Evolutionary conservation across 2,797 vertebrate species (phyloP).

Genomic region (Gymnothorax reevesii): DNA sequence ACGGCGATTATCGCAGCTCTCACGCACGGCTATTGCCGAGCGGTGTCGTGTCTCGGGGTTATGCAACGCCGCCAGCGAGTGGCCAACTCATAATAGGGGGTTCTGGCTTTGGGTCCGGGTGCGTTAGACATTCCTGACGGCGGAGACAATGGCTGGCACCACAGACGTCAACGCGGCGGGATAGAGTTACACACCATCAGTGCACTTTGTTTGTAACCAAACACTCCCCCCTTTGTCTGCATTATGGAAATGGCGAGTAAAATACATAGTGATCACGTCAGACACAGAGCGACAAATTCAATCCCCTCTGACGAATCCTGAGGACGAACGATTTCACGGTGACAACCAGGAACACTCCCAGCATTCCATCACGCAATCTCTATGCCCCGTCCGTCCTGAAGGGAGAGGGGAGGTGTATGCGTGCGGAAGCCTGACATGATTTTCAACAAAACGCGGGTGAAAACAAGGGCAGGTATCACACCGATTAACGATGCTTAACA

Average conservation of each 20-base stretch:
- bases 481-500: background rate
- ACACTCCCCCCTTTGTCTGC: constrained; percentile 1
- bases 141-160: background rate
- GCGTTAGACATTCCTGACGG: background rate
- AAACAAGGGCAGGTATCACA: background rate
- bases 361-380: background rate
- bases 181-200: constrained; percentile 13
- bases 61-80: background rate
- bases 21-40: background rate
- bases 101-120: background rate
- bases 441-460: no score
- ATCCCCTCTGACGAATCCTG: background rate
- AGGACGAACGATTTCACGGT: background rate
- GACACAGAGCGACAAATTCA: background rate
- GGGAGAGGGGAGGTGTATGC: background rate
- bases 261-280: background rate
- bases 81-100: background rate
- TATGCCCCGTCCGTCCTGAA: no score
- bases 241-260: background rate
- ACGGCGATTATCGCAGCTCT: background rate
- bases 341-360: background rate
- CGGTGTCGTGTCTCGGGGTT: background rate
- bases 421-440: background rate
- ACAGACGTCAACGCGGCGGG: background rate
- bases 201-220: constrained; percentile 15